A percentile compares a stretch with the other conserved stretches of the same genome.
phyloP scores from a whole-genome alignment of 37 sponge, comb jelly and placozoan genomes.

The Corticium candelabrum region DNA sequence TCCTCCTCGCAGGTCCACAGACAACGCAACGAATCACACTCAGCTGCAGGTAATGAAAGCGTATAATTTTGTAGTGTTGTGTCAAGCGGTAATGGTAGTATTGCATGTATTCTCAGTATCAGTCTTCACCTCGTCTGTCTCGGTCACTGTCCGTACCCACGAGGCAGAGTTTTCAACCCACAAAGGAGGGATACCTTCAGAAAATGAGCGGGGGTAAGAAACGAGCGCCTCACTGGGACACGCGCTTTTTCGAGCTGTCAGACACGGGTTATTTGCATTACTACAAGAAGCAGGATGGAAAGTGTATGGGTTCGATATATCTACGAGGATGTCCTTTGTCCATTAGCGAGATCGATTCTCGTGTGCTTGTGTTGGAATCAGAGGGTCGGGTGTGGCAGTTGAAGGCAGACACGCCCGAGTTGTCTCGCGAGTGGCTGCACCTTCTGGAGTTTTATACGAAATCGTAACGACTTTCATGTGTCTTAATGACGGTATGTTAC shows the following conservation, averaged over 20 bases:
- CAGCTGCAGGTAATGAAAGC: too few relatives aligned
- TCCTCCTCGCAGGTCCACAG: too few relatives aligned
- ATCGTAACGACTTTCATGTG: too few relatives aligned
- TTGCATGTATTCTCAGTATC: too few relatives aligned
- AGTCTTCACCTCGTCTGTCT: too few relatives aligned
- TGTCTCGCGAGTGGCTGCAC: slow-evolving; percentile 28
- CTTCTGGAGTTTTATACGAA: slow-evolving; percentile 24
- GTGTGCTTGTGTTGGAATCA: slow-evolving; percentile 24
- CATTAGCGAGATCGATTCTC: slow-evolving; percentile 9
- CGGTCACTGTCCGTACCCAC: too few relatives aligned
- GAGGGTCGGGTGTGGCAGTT: slow-evolving; percentile 32
- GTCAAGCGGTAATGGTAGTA: too few relatives aligned
- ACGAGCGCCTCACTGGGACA: slow-evolving; percentile 35
- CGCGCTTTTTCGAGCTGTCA: slow-evolving; percentile 48
- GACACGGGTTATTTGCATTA: slow-evolving; percentile 56
- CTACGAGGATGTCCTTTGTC: background rate
- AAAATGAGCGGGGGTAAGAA: slow-evolving; percentile 39
- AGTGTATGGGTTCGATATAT: slow-evolving; percentile 9
- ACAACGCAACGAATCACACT: too few relatives aligned
- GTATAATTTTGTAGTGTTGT: too few relatives aligned
- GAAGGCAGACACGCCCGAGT: slow-evolving; percentile 22
- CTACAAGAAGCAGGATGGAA: slow-evolving; percentile 46
- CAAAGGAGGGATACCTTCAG: slow-evolving; percentile 45
- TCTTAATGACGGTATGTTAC: too few relatives aligned
- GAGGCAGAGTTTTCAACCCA: too few relatives aligned